Evolutionary conservation across 2,888 invertebrate genomes (phyloP).

Genomic region (Cheilosia urbana): DNA sequence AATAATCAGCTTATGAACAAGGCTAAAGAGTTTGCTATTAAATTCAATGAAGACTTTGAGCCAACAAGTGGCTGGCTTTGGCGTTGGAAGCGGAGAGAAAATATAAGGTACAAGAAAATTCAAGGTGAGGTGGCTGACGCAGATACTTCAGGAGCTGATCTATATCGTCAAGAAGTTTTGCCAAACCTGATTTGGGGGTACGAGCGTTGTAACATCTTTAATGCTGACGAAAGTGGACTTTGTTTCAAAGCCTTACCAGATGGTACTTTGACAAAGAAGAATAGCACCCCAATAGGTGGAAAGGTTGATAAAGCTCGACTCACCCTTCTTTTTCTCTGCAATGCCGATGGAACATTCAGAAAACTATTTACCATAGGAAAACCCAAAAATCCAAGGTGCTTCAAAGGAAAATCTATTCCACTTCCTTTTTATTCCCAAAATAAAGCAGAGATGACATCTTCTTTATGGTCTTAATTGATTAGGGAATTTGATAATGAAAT

Average conservation of each 20-base stretch:
- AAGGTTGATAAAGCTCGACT: too few species aligned
- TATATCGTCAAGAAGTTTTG: constrained; percentile 14
- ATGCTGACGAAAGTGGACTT: constrained; percentile 16
- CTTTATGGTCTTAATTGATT: neutral
- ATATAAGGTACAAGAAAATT: constrained; percentile 9
- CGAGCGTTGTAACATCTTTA: constrained; percentile 8
- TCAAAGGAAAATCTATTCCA: neutral
- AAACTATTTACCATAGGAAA: neutral
- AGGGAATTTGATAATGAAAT: neutral
- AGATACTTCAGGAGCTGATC: neutral
- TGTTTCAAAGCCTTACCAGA: neutral
- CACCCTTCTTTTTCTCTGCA: too few species aligned
- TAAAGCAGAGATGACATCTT: constrained; percentile 9
- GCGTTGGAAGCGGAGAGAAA: constrained; percentile 14
- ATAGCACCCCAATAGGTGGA: too few species aligned
- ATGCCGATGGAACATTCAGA: neutral
- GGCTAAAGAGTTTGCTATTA: neutral
- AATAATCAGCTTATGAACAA: neutral
- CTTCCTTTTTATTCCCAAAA: neutral
- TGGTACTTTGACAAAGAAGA: too few species aligned
- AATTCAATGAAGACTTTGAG: neutral
- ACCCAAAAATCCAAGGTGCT: neutral
- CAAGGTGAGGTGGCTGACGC: constrained; percentile 9
- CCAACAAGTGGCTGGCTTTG: neutral
- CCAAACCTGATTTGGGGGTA: constrained; percentile 8